These are phyloP conservation scores for Collichthys lucidus DNA, from an alignment of 2,113 vertebrate genomes.

Conservation along the genomic window DNA sequence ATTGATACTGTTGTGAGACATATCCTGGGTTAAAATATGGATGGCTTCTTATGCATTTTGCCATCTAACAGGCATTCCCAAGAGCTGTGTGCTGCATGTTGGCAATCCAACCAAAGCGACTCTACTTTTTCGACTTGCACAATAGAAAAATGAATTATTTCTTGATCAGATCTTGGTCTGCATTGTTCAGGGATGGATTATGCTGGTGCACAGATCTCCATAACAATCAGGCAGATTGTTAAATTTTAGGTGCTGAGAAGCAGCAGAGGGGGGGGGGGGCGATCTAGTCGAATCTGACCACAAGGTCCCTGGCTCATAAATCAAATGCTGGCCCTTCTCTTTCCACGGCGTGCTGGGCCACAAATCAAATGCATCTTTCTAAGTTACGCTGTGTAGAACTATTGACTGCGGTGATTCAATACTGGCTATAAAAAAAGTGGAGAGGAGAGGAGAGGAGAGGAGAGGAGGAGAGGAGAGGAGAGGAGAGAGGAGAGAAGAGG, in stretches of 20 bases:
- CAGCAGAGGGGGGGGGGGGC: conserved; percentile 50
- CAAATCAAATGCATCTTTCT: conserved; percentile 80
- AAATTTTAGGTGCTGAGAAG: conserved; percentile 56
- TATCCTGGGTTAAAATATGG: not conserved
- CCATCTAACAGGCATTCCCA: not conserved
- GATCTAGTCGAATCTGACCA: conserved; percentile 63
- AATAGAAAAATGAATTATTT: conserved; percentile 20
- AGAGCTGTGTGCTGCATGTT: not conserved
- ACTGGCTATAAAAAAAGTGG: conserved; percentile 63
- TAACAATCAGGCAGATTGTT: conserved; percentile 60
- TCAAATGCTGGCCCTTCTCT: conserved; percentile 67
- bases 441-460: conserved; percentile 15
- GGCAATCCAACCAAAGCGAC: not conserved
- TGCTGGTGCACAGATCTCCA: conserved; percentile 53
- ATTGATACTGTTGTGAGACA: not conserved
- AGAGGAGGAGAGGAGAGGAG: no score
- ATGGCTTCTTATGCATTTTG: not conserved
- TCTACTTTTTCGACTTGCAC: not conserved
- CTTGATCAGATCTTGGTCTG: not conserved
- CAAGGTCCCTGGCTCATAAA: conserved; percentile 78
- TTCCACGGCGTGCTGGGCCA: conserved; percentile 62
- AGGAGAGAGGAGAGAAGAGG: not conserved
- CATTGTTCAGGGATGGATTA: conserved; percentile 34
- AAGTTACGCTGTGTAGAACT: conserved; percentile 74
- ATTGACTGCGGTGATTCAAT: conserved; percentile 80